Conservation (phyloP, 2,113 vertebrate species). For the Camelus dromedarius region DNA sequence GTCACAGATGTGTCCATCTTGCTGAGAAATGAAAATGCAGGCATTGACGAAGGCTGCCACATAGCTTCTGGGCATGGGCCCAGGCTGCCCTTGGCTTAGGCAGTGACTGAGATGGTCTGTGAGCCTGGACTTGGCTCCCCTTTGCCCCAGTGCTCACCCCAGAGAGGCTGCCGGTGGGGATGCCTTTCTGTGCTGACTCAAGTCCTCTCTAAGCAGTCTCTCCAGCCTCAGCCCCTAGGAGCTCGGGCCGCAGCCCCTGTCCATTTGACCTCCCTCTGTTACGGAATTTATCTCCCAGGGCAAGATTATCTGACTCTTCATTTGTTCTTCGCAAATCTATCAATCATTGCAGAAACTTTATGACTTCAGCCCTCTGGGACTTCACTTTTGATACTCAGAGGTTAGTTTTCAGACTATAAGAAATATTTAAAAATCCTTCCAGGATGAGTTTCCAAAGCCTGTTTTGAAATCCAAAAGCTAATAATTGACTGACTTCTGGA, state of each 20-base stretch:
- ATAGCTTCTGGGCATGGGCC: too few species aligned
- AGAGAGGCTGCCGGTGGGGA: neutral
- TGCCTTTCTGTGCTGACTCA: neutral
- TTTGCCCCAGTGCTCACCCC: neutral
- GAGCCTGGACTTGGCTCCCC: neutral
- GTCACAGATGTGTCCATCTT: neutral
- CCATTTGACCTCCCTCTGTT: neutral
- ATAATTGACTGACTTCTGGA: constrained; percentile 1
- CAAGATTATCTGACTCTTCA: neutral
- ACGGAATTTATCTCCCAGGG: neutral
- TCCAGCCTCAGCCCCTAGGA: neutral
- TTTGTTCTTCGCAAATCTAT: neutral
- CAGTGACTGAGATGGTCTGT: neutral
- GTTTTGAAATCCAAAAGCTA: constrained; percentile 50
- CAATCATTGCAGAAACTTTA: constrained; percentile 36
- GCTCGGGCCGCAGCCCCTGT: neutral
- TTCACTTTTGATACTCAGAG: constrained; percentile 13
- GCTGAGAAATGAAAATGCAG: neutral
- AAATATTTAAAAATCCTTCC: neutral
- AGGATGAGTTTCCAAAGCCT: constrained; percentile 10
- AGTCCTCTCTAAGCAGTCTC: neutral
- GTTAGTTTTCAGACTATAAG: neutral
- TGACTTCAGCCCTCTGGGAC: neutral
- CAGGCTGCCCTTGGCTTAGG: neutral
- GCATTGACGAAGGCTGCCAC: neutral